Evolutionary conservation across 2,797 vertebrate genomes (phyloP), one percentile per base, ranked within the genome.

Genomic region (Crocidura indochinensis): DNA sequence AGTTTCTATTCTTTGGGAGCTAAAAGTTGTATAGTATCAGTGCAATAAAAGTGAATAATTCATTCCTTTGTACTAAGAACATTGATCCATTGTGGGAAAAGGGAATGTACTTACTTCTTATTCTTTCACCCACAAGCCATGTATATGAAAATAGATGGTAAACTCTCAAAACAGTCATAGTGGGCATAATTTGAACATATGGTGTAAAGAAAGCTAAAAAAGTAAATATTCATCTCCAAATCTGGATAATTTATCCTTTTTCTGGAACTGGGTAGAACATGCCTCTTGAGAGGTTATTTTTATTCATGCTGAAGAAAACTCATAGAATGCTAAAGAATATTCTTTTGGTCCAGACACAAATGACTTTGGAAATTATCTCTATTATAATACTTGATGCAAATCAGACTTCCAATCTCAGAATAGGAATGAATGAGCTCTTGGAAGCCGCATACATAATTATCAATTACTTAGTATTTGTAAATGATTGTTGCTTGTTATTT

Each of bases 11-110:
- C 69, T 83, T 84, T 91, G 31, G 15, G 10, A 68, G 17, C 24
- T 69, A 80, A 44, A 84, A 69, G n/a, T 22, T 83, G 31, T 51
- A 88, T 53, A 53, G 11, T 53, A 53, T 71, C 7, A 53, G 9
- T 49, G 14, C 2, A 73, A 2, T 56, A 88, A 53, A 6, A 65
- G 4, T 60, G 12, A 67, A 60, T 83, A 27, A 85, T 29, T 20
- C 8, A 53, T 53, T 14, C 8, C 27, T 92, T 94, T 93, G 15
- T 20, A 84, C 69, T 83, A 87, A 94, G 4, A 73, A 79, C 9
- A 76, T 77, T 44, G 29, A 60, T 60, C 9, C 1, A 68, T 79
- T 19, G 15, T 91, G 20, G 7, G 2, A 86, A 67, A 88, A 31
- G 53, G 8, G 27, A 38, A 12, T 75, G 26, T 51, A 73, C 17